Conservation (phyloP, 1,140 invertebrate species). For the Geopemphigus sp. region DNA sequence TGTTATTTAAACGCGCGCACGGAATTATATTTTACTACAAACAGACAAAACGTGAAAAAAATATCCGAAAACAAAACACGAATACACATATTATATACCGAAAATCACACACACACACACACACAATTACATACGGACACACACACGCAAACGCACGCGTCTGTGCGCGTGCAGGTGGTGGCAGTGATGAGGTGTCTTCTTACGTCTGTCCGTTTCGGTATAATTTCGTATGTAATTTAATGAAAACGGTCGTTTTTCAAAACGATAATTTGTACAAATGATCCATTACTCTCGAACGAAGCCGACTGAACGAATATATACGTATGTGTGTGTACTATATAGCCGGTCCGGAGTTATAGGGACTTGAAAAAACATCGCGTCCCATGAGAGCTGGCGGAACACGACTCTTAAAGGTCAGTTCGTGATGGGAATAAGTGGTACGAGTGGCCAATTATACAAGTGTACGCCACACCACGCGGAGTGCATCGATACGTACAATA, state of each 20-base stretch:
- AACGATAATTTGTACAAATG: constrained; percentile 49
- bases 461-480: constrained; percentile 11
- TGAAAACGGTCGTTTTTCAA: constrained; percentile 49
- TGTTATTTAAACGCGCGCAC: constrained; percentile 28
- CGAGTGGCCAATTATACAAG: constrained; percentile 41
- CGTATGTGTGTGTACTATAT: no score
- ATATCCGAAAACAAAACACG: constrained; percentile 21
- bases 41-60: constrained; percentile 1
- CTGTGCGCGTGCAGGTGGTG: no score
- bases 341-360: no score
- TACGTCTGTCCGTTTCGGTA: constrained; percentile 45
- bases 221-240: constrained; percentile 47
- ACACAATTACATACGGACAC: no score
- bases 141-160: constrained; percentile 31
- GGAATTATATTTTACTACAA: constrained; percentile 19
- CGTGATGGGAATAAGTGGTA: constrained; percentile 43
- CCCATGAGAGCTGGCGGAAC: constrained; percentile 19
- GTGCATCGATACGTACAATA: neutral
- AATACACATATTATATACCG: neutral
- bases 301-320: no score
- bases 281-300: constrained; percentile 42
- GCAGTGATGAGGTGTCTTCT: constrained; percentile 19
- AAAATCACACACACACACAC: no score
- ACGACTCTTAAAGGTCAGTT: constrained; percentile 44
- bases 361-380: neutral